Percentiles rank a stretch among this genome's conserved stretches.
Conservation (phyloP, 2,113 vertebrate genomes). For the Xenopus tropicalis region UCB_Xtro_10.0 CM004443.2:208235501-208236000, state of each 20-base stretch:
- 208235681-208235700: slow-evolving; percentile 63
- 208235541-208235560: neutral
- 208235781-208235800: slow-evolving; percentile 23
- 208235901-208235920: too few relatives aligned
- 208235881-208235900: neutral
- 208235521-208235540: too few relatives aligned
- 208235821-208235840: slow-evolving; percentile 16
- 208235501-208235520: too few relatives aligned
- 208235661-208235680: slow-evolving; percentile 58
- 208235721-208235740: slow-evolving; percentile 54
- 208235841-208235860: neutral
- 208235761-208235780: slow-evolving; percentile 31
- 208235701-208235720: slow-evolving; percentile 53
- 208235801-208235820: slow-evolving; percentile 19
- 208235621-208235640: slow-evolving; percentile 50
- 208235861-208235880: neutral
- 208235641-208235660: slow-evolving; percentile 55
- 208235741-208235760: slow-evolving; percentile 50
- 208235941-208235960: too few relatives aligned
- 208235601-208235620: slow-evolving; percentile 76
- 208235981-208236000: too few relatives aligned
- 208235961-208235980: too few relatives aligned
- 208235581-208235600: slow-evolving; percentile 59
- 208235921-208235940: too few relatives aligned
- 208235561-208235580: slow-evolving; percentile 45